phyloP scores from a whole-genome alignment of 2,888 invertebrate genomes.

The Lampropteryx suffumata region DNA sequence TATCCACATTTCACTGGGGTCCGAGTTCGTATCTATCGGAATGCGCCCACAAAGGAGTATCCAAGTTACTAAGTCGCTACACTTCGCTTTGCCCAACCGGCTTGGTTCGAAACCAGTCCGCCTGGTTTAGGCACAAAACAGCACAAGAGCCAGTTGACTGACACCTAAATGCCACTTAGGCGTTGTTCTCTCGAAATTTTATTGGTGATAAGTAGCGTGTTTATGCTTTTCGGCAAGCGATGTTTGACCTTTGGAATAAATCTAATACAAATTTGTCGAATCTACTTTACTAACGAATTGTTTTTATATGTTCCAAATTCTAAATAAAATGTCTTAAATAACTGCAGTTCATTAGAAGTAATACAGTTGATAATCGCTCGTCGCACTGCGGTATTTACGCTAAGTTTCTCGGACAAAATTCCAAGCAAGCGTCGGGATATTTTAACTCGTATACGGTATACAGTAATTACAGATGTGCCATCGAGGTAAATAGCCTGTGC shows the following conservation, averaged over 20 bases:
- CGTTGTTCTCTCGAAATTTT: conserved; percentile 75
- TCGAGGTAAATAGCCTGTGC: conserved; percentile 69
- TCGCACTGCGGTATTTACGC: conserved; percentile 49
- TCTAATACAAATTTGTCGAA: conserved; percentile 20
- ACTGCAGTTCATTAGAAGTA: conserved; percentile 32
- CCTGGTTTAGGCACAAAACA: conserved; percentile 55
- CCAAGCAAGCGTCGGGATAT: conserved; percentile 65
- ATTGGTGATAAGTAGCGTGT: conserved; percentile 74
- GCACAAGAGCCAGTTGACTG: conserved; percentile 75
- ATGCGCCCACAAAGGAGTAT: conserved; percentile 77
- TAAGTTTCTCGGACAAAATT: conserved; percentile 49
- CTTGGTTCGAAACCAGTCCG: conserved; percentile 64
- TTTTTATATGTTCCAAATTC: conserved; percentile 7
- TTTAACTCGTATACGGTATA: conserved; percentile 67
- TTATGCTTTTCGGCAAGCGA: conserved; percentile 54
- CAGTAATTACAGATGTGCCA: conserved; percentile 76
- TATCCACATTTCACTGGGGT: conserved; percentile 73
- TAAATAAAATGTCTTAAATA: conserved; percentile 6
- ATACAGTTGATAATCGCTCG: conserved; percentile 57
- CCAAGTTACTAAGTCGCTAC: conserved; percentile 71
- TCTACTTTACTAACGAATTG: conserved; percentile 10
- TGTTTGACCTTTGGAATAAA: conserved; percentile 29
- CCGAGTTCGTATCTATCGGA: conserved; percentile 74
- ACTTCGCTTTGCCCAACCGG: conserved; percentile 71
- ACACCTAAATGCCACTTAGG: conserved; percentile 79